Conservation (phyloP, 2,113 vertebrate species). For the Acinonyx jubatus region DNA sequence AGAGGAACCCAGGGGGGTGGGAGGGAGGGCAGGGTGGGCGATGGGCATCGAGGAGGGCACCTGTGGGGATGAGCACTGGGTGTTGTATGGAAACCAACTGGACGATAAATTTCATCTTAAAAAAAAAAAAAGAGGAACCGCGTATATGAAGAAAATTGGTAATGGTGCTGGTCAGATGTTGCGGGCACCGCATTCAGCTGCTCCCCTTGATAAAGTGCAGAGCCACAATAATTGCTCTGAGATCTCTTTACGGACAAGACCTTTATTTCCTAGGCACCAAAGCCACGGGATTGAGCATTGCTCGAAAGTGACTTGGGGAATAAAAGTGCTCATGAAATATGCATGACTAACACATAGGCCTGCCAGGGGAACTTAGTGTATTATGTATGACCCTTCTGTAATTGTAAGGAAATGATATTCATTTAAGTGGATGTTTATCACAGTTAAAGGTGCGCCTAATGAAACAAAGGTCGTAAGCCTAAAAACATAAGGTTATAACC, state of each 20-base stretch:
- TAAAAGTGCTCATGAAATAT: slow-evolving; percentile 88
- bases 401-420: slow-evolving; percentile 88
- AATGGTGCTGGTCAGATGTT: slow-evolving; percentile 59
- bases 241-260: slow-evolving; percentile 81
- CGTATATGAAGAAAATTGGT: slow-evolving; percentile 75
- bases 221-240: slow-evolving; percentile 74
- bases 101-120: no score
- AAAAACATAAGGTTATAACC: slow-evolving; percentile 79
- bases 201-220: slow-evolving; percentile 77
- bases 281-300: slow-evolving; percentile 75
- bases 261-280: slow-evolving; percentile 83
- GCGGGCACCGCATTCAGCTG: slow-evolving; percentile 68
- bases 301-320: slow-evolving; percentile 84
- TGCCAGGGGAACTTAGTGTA: slow-evolving; percentile 84
- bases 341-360: slow-evolving; percentile 85
- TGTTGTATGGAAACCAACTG: no score
- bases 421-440: slow-evolving; percentile 89
- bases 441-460: slow-evolving; percentile 84
- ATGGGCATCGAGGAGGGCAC: no score
- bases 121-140: slow-evolving; percentile 68
- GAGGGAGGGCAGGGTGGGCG: no score
- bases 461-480: slow-evolving; percentile 84
- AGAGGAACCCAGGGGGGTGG: slow-evolving; percentile 23
- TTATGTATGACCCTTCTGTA: slow-evolving; percentile 88
- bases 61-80: no score